Percentiles rank a stretch among this genome's conserved stretches.
Conservation (phyloP, 2,888 invertebrate species). For the Lucinisca nassula region DNA sequence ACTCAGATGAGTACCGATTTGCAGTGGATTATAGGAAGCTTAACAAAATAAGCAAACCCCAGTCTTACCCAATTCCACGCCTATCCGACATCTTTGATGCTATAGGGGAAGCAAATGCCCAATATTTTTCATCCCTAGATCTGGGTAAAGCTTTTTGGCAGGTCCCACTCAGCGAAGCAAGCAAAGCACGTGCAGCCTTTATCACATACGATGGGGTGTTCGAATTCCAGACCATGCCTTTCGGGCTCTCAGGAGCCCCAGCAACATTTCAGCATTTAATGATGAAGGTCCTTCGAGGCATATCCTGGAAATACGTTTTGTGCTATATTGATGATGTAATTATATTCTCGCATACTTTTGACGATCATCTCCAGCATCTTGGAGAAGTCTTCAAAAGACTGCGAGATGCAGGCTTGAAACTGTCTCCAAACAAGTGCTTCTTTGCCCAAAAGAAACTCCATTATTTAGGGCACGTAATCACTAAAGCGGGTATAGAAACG, state of each 20-base stretch:
- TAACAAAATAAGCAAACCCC: conserved; percentile 52
- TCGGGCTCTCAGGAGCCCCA: conserved; percentile 43
- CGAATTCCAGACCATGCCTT: conserved; percentile 47
- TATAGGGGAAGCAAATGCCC: conserved; percentile 53
- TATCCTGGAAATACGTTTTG: conserved; percentile 46
- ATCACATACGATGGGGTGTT: conserved; percentile 59
- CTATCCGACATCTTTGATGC: conserved; percentile 58
- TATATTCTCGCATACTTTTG: conserved; percentile 35
- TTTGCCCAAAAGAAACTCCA: conserved; percentile 38
- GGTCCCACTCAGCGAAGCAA: conserved; percentile 39
- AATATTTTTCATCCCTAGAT: conserved; percentile 57
- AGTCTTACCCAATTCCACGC: conserved; percentile 58
- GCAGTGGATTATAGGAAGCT: conserved; percentile 14
- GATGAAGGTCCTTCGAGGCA: conserved; percentile 43
- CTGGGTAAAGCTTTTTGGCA: conserved; percentile 62
- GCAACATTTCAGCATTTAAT: conserved; percentile 42
- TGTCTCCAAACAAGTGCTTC: conserved; percentile 32
- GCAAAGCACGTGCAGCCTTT: conserved; percentile 50
- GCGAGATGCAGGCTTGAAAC: conserved; percentile 34
- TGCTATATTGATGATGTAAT: conserved; percentile 57
- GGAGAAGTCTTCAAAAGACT: conserved; percentile 38
- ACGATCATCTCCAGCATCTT: conserved; percentile 33
- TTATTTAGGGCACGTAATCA: conserved; percentile 57
- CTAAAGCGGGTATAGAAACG: conserved; percentile 49
- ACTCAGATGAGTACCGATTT: not conserved